A percentile compares a stretch with the other conserved stretches of the same genome.
Conservation (phyloP, 2,888 invertebrate species). For the Galeruca laticollis region DNA sequence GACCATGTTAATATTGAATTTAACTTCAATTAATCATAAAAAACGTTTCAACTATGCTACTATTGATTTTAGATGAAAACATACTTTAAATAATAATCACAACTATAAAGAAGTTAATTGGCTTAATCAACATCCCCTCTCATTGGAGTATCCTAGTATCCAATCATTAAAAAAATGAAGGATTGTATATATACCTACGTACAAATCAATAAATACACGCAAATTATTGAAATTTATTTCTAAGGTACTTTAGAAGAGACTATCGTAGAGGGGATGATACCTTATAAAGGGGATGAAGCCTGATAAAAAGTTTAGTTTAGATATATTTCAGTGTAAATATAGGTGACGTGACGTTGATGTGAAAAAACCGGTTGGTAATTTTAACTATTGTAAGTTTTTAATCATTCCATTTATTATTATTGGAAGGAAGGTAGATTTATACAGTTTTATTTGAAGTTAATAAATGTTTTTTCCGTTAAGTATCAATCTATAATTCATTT, state of each 20-base stretch:
- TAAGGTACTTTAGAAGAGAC: constrained; percentile 37
- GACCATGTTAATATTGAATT: too few species aligned
- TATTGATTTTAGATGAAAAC: too few species aligned
- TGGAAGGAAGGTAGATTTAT: background rate
- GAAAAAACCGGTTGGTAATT: background rate
- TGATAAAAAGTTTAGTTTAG: constrained; percentile 56
- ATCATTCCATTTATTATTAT: background rate
- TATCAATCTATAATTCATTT: too few species aligned
- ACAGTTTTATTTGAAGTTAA: too few species aligned
- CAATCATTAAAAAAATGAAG: background rate
- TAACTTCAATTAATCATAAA: too few species aligned
- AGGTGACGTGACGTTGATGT: constrained; percentile 21
- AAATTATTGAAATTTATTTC: constrained; percentile 56
- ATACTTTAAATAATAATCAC: too few species aligned
- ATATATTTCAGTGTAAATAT: constrained; percentile 39
- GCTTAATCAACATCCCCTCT: background rate
- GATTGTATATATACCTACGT: background rate
- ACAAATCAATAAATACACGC: constrained; percentile 52
- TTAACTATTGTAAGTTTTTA: constrained; percentile 13
- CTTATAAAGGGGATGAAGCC: constrained; percentile 63
- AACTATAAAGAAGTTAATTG: background rate
- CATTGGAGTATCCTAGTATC: background rate
- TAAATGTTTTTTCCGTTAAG: too few species aligned
- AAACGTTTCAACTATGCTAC: too few species aligned
- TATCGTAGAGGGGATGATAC: constrained; percentile 56